Conservation (phyloP, 2,797 vertebrate genomes). For the Malacoctenus gilli region DNA sequence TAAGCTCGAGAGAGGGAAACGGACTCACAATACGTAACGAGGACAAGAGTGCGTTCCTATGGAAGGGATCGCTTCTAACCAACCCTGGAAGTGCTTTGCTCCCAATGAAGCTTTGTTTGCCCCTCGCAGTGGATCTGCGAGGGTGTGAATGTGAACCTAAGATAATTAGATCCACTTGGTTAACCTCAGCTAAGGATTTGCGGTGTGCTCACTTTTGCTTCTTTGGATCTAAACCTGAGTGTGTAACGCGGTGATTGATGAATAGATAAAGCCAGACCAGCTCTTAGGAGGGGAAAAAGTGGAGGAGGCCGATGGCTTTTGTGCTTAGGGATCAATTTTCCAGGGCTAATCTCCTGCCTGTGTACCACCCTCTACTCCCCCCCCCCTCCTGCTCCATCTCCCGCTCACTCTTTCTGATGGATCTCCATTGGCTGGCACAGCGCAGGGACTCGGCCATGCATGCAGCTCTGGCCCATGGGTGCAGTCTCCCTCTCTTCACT, state of each 20-base stretch:
- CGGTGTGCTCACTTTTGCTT: slow-evolving; percentile 1
- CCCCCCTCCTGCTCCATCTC: slow-evolving; percentile 48
- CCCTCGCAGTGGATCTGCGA: not conserved
- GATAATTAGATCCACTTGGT: slow-evolving; percentile 55
- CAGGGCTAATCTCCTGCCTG: slow-evolving; percentile 73
- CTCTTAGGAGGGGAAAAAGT: slow-evolving; percentile 42
- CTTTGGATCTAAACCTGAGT: slow-evolving; percentile 24
- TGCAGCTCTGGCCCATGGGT: slow-evolving; percentile 65
- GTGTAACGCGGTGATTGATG: slow-evolving; percentile 54
- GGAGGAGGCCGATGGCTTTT: slow-evolving; percentile 63
- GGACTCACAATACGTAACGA: not conserved
- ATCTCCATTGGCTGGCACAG: slow-evolving; percentile 69
- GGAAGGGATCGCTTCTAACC: not conserved
- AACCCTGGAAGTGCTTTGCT: not conserved
- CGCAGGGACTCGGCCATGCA: slow-evolving; percentile 62
- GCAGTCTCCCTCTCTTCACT: slow-evolving; percentile 50
- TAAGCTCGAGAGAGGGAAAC: slow-evolving; percentile 7
- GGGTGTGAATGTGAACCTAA: slow-evolving; percentile 38
- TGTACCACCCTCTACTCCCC: slow-evolving; percentile 66
- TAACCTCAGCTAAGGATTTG: slow-evolving; percentile 42
- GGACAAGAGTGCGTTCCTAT: not conserved
- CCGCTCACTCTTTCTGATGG: slow-evolving; percentile 60
- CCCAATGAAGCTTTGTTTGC: not conserved
- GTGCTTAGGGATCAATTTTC: slow-evolving; percentile 78
- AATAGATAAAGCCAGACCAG: slow-evolving; percentile 62